Evolutionary conservation across 1,140 invertebrate genomes (phyloP), one percentile per base, ranked within the genome.

Genomic region (Tribolium madens): DNA sequence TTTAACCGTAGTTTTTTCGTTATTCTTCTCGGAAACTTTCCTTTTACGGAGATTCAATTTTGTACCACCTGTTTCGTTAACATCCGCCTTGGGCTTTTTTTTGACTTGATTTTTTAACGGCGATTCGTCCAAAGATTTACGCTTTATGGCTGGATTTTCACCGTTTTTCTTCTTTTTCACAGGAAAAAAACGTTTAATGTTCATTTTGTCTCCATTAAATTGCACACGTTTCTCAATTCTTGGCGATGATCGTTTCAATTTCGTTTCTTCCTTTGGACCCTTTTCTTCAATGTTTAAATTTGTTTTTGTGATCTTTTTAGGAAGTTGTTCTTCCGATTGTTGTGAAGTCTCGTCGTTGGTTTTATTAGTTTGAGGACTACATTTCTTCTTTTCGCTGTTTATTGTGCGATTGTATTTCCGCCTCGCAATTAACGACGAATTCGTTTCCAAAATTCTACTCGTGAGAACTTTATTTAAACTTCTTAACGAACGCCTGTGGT

Each of bases 361-460:
- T 15, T 17, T n/a, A 21, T 57, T 57, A n/a, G 2, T 10, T 1
- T 57, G 21, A 10, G 1, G 5, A 33, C 3, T 14, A 64, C 10
- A 18, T 26, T 26, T 26, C 21, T n/a, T 64, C 1, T 64, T 18
- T 64, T 64, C 15, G 3, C n/a, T 76, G 17, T 42, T 57, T 9
- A 46, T 71, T 9, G 73, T 76, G 18, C 33, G 13, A 33, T 80
- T 81, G n/a, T 82, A 72, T 69, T 84, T 84, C 26, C 83, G 60
- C 73, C 81, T 84, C n/a, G 83, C 81, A 21, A 77, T 70, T 52
- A 84, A 71, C 15, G 80, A 77, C 1, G 81, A 75, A 53, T 81
- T 85, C 5, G 80, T 82, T 73, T 86, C 85, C 48, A 86, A 79
- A 15, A 86, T 80, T 74, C 82, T 64, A 75, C 81, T 84, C 0